A percentile compares a stretch with the other conserved stretches of the same genome.
Evolutionary conservation across 2,888 invertebrate genomes (phyloP).

Genomic region (Hyppa rectilinea): DNA sequence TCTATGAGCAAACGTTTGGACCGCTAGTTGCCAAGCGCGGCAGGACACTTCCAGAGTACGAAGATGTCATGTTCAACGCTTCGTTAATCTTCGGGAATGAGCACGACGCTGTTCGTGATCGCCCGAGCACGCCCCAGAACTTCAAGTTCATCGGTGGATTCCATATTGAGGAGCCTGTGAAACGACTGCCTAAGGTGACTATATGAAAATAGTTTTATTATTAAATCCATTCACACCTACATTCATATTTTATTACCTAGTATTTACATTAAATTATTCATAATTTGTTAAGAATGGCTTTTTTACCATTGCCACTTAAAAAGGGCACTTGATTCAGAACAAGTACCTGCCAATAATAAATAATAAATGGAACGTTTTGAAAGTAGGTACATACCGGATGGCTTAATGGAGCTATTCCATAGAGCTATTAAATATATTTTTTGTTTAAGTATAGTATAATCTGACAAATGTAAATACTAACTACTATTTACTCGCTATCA

Average conservation of each 20-base stretch:
- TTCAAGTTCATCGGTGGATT: conserved; percentile 78
- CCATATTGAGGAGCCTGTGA: conserved; percentile 73
- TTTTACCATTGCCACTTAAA: too few relatives aligned
- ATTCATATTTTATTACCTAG: too few relatives aligned
- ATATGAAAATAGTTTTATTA: not conserved
- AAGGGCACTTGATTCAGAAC: too few relatives aligned
- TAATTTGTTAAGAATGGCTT: not conserved
- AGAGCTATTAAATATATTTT: too few relatives aligned
- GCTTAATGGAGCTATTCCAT: too few relatives aligned
- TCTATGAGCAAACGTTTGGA: conserved; percentile 67
- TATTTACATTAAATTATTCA: too few relatives aligned
- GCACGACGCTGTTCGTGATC: conserved; percentile 70
- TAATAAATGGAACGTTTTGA: too few relatives aligned
- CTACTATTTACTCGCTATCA: too few relatives aligned
- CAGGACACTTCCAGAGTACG: conserved; percentile 66
- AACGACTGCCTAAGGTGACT: conserved; percentile 76
- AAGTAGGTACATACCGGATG: too few relatives aligned
- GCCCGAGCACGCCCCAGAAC: conserved; percentile 74
- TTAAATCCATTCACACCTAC: not conserved
- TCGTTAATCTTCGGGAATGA: conserved; percentile 78
- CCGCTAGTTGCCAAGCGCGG: conserved; percentile 69
- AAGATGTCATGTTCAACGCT: conserved; percentile 73
- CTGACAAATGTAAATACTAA: too few relatives aligned
- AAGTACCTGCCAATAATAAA: too few relatives aligned
- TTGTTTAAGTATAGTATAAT: too few relatives aligned